Percentiles rank a stretch among this genome's conserved stretches.
phyloP scores from a whole-genome alignment of 2,797 vertebrate species.

The Takifugu rubripes region DNA sequence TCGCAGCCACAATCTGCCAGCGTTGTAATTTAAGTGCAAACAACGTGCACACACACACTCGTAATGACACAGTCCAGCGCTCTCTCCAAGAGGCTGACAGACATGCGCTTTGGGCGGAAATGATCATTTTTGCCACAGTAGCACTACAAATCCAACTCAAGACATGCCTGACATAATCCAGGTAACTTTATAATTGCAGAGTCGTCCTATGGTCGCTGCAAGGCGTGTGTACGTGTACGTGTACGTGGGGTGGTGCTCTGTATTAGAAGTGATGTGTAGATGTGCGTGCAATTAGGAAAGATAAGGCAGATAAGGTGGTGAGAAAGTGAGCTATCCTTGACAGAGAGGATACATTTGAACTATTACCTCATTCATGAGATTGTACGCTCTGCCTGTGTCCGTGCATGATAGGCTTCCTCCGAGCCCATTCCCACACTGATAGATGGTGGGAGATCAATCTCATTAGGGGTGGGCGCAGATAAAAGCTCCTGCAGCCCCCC shows the following conservation, averaged over 20 bases:
- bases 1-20: slow-evolving; percentile 25
- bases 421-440: slow-evolving; percentile 58
- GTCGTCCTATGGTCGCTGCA: slow-evolving; percentile 42
- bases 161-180: slow-evolving; percentile 28
- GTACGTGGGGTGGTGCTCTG: slow-evolving; percentile 9
- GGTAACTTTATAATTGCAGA: slow-evolving; percentile 48
- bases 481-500: slow-evolving; percentile 5
- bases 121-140: slow-evolving; percentile 8
- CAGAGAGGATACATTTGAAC: slow-evolving; percentile 33
- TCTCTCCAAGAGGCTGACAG: slow-evolving; percentile 22
- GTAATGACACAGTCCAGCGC: background rate
- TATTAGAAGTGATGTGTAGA: slow-evolving; percentile 23
- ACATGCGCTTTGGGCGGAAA: slow-evolving; percentile 18
- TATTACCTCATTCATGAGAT: slow-evolving; percentile 25
- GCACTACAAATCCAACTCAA: slow-evolving; percentile 28
- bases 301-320: slow-evolving; percentile 34
- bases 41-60: background rate
- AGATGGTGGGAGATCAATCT: slow-evolving; percentile 67
- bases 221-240: slow-evolving; percentile 28
- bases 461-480: slow-evolving; percentile 58
- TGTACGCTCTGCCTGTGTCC: slow-evolving; percentile 37
- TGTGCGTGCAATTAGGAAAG: slow-evolving; percentile 3
- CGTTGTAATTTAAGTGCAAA: slow-evolving; percentile 20
- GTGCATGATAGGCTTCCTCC: slow-evolving; percentile 40
- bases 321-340: slow-evolving; percentile 44